A percentile compares a stretch with the other conserved stretches of the same genome.
phyloP scores from a whole-genome alignment of 2,113 vertebrate species.

The Eclectus roratus region DNA sequence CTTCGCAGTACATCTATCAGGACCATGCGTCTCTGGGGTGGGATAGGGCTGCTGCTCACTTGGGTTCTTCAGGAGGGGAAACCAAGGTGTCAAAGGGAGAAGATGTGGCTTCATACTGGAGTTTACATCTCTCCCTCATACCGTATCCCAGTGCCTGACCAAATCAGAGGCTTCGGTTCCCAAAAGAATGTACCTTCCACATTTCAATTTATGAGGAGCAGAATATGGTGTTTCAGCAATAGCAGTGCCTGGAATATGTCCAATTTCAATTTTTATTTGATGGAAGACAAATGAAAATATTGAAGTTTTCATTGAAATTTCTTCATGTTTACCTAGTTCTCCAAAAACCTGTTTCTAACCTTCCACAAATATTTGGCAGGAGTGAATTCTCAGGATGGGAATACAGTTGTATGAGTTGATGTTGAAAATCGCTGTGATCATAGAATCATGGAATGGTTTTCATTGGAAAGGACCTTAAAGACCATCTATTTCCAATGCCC shows the following conservation, averaged over 20 bases:
- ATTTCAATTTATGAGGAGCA: not conserved
- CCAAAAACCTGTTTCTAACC: not conserved
- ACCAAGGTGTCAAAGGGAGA: not conserved
- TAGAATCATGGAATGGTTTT: not conserved
- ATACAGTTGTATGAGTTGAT: not conserved
- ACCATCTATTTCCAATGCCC: not conserved
- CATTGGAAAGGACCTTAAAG: not conserved
- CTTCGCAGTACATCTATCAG: not conserved
- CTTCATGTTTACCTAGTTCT: not conserved
- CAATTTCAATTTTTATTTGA: not conserved
- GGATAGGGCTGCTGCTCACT: not conserved
- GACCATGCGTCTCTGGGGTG: not conserved
- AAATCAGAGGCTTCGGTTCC: not conserved
- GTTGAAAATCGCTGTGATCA: not conserved
- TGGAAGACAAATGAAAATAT: not conserved
- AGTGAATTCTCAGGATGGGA: not conserved
- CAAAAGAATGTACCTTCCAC: not conserved
- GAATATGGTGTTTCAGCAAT: not conserved
- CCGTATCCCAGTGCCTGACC: not conserved
- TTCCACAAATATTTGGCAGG: not conserved
- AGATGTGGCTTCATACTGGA: not conserved
- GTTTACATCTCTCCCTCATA: not conserved
- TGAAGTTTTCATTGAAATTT: not conserved
- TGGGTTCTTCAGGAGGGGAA: not conserved
- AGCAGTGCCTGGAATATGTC: not conserved